Conservation (phyloP, 64 coral and sea anemone genomes). For the Anthopleura sola region DNA sequence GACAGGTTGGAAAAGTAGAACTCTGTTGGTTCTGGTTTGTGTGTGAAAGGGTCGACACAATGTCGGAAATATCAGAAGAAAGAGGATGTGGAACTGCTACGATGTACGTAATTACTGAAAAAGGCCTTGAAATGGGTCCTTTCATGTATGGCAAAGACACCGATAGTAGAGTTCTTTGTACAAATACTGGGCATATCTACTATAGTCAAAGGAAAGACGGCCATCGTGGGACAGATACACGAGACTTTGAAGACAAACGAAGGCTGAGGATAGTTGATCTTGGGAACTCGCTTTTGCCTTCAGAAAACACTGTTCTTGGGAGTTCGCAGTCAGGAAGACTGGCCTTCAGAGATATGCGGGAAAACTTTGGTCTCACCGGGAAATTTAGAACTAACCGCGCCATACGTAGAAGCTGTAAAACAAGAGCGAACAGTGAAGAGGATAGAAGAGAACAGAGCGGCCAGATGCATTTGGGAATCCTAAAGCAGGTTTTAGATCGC, state of each 20-base stretch:
- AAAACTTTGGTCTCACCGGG: background rate
- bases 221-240: background rate
- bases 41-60: background rate
- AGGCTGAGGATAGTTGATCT: background rate
- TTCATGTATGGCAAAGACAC: constrained; percentile 13
- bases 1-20: background rate
- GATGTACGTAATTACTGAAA: constrained; percentile 42
- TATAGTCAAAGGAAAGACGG: background rate
- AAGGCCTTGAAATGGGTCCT: constrained; percentile 33
- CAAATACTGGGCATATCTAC: background rate
- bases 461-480: background rate
- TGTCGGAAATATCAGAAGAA: constrained; percentile 8
- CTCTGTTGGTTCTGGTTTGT: background rate
- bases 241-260: background rate
- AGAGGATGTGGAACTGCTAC: constrained; percentile 9
- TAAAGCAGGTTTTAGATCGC: background rate
- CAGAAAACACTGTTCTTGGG: background rate
- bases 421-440: background rate
- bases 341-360: background rate
- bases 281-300: background rate
- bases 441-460: background rate
- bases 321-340: background rate
- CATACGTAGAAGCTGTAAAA: background rate
- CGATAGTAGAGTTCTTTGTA: constrained; percentile 5
- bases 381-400: background rate